Conservation (phyloP, 1,140 invertebrate species). For the Coenobita brevimanus region DNA sequence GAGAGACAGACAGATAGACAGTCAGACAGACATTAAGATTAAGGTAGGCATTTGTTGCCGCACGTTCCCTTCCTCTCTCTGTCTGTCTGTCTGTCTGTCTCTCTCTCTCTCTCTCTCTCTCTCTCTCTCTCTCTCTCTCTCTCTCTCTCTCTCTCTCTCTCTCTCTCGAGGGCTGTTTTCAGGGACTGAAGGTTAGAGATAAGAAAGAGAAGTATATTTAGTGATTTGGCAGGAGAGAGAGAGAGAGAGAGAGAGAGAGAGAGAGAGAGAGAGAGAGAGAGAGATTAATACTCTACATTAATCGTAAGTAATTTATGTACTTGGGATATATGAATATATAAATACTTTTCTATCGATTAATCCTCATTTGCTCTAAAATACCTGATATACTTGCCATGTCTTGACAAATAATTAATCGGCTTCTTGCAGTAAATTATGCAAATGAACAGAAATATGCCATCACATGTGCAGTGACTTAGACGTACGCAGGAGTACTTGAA, state of each 20-base stretch:
- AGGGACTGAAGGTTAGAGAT: background rate
- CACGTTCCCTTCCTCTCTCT: no score
- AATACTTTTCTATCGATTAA: background rate
- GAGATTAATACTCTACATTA: background rate
- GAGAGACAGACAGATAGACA: no score
- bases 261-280: background rate
- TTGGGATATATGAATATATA: background rate
- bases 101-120: slow-evolving; percentile 9
- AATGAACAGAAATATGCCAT: no score
- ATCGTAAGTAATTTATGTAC: no score
- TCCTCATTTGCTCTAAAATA: no score
- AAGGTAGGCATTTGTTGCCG: background rate
- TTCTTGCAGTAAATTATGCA: no score
- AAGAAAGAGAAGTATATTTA: background rate
- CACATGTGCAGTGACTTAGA: no score
- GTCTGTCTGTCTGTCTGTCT: background rate
- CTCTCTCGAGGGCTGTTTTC: no score
- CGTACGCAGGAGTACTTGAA: no score
- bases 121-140: slow-evolving; percentile 36
- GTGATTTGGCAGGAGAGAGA: background rate
- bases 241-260: background rate
- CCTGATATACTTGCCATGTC: no score
- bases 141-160: slow-evolving; percentile 10
- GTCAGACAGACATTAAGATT: background rate
- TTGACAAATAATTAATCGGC: no score